Conservation (phyloP, 2,888 invertebrate genomes). For the Eupelmus urozonus region DNA sequence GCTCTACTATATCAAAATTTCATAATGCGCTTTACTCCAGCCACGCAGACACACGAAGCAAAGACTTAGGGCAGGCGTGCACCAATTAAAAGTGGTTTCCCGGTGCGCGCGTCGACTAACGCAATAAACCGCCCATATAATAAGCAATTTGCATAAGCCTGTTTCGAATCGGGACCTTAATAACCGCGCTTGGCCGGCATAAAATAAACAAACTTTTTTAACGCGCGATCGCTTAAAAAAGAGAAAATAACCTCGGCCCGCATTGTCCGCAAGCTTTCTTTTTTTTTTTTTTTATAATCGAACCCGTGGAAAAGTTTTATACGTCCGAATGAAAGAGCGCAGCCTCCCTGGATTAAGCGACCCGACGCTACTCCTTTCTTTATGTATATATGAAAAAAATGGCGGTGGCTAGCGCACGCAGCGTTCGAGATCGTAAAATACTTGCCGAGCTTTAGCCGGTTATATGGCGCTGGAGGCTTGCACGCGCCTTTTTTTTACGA, state of each 20-base stretch:
- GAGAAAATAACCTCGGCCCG: background rate
- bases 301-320: constrained; percentile 54
- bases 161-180: constrained; percentile 69
- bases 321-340: constrained; percentile 41
- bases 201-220: constrained; percentile 68
- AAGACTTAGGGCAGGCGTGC: constrained; percentile 58
- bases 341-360: constrained; percentile 65
- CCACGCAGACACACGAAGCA: background rate
- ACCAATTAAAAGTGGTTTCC: constrained; percentile 70
- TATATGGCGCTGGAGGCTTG: constrained; percentile 1
- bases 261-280: constrained; percentile 51
- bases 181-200: constrained; percentile 65
- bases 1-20: no score
- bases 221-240: constrained; percentile 49
- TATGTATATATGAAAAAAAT: constrained; percentile 7
- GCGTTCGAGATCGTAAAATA: constrained; percentile 37
- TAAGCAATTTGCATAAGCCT: constrained; percentile 73
- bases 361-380: background rate
- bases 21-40: no score
- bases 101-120: constrained; percentile 50
- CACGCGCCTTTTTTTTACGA: constrained; percentile 29
- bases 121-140: constrained; percentile 62
- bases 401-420: background rate
- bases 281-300: constrained; percentile 53
- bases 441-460: constrained; percentile 13